Percentiles rank a stretch among this genome's conserved stretches.
Conservation (phyloP, 2,113 vertebrate species). For the Hypanus sabinus region DNA sequence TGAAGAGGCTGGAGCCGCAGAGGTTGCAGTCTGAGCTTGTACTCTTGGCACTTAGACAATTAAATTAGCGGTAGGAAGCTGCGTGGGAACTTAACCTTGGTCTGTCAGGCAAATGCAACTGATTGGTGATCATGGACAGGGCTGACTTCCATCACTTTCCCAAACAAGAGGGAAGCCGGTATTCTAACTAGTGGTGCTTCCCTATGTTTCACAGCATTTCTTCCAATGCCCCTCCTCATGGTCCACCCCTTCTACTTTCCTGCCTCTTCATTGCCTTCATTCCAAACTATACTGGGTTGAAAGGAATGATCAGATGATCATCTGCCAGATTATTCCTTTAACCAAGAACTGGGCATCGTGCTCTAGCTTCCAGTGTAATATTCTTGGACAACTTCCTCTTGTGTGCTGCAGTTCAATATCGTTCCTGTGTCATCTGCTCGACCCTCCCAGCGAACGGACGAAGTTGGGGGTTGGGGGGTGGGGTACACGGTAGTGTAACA, state of each 20-base stretch:
- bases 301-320: background rate
- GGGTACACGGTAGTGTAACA: no score
- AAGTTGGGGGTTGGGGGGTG: no score
- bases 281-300: background rate
- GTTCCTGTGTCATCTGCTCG: no score
- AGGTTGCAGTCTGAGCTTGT: background rate
- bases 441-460: background rate
- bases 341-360: background rate
- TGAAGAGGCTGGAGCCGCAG: background rate
- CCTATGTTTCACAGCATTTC: background rate
- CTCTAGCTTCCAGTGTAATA: background rate
- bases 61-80: background rate
- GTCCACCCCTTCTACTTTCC: background rate
- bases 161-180: background rate
- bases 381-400: background rate
- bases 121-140: background rate
- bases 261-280: background rate
- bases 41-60: background rate
- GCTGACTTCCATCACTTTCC: background rate
- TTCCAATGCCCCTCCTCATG: no score
- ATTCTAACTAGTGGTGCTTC: background rate
- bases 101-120: background rate
- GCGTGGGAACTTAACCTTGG: background rate
- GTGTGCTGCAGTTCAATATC: background rate
- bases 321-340: background rate